Evolutionary conservation across 1,140 invertebrate genomes (phyloP).

Genomic region (Conus ventricosus): DNA sequence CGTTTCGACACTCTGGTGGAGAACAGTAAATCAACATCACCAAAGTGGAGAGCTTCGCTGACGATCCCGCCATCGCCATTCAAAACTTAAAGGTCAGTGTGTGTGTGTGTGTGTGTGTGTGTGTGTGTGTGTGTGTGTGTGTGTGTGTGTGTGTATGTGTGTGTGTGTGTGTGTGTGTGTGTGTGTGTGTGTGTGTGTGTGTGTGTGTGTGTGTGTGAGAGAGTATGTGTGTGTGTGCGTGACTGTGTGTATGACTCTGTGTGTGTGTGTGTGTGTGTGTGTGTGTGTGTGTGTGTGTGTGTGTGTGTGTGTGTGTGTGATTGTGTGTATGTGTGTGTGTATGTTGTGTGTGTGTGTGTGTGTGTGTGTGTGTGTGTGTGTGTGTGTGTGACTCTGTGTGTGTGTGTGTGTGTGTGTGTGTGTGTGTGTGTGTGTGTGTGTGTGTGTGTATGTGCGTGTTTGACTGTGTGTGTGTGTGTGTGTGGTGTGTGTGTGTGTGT

Average conservation of each 20-base stretch:
- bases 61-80: constrained; percentile 86
- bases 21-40: constrained; percentile 85
- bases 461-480: no score
- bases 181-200: not conserved
- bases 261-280: no score
- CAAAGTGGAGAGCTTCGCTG: constrained; percentile 94
- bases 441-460: no score
- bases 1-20: constrained; percentile 93
- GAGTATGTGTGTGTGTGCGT: no score
- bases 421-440: no score
- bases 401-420: constrained; percentile 9
- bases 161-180: not conserved
- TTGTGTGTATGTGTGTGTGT: no score
- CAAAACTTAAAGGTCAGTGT: constrained; percentile 80
- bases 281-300: no score
- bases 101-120: not conserved
- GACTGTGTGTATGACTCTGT: no score
- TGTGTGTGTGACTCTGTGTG: not conserved
- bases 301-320: no score
- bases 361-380: not conserved
- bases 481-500: not conserved
- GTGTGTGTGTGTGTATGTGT: not conserved
- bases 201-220: not conserved
- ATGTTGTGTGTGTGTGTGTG: no score
- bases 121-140: constrained; percentile 6